Evolutionary conservation across 2,888 invertebrate species (phyloP), one percentile per base, ranked within the genome.

Genomic region (Branchipolynoe longqiensis): DNA sequence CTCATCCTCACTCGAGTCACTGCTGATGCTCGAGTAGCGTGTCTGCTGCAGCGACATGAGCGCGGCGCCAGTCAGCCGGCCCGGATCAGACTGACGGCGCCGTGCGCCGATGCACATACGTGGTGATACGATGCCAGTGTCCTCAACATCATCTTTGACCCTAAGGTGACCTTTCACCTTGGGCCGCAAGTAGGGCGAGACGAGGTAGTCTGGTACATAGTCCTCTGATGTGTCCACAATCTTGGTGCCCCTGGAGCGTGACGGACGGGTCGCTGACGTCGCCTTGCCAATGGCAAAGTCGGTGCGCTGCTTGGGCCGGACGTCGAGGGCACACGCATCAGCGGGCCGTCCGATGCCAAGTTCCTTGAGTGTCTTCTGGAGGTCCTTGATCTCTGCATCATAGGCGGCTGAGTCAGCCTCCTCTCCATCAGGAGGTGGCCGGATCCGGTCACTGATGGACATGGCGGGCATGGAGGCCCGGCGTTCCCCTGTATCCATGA

Each of bases 301-400:
- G 41, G 78, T n/a, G 78, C 78, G 78, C 54, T 78, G 78, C 28
- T 78, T 78, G 41, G 78, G 78, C 31, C 78, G 78, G n/a, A 78
- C 78, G 28, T 78, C 78, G 28, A 48, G 78, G 0, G 31, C 48
- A 48, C 54, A 78, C 14, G 25, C 78, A 1, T 78, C 78, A 0
- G 78, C 28, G 12, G 78, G 78, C 14, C 78, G 78, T 1, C 78
- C 83, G 2, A 84, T 64, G 31, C 84, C 84, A 25, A 84, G 69
- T 18, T 84, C 69, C 31, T 84, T 59, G n/a, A 84, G 64, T 31
- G 84, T 84, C 28, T 69, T 59, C 69, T 84, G 84, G 1, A 84
- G 54, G 54, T 59, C 41, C 54, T 84, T 84, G 22, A 84, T 84
- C 69, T 84, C 84, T 14, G 48, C 64, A 73, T 84, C 84, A 38